Conservation (phyloP, 2,888 invertebrate species). For the Norana najaformis region DNA sequence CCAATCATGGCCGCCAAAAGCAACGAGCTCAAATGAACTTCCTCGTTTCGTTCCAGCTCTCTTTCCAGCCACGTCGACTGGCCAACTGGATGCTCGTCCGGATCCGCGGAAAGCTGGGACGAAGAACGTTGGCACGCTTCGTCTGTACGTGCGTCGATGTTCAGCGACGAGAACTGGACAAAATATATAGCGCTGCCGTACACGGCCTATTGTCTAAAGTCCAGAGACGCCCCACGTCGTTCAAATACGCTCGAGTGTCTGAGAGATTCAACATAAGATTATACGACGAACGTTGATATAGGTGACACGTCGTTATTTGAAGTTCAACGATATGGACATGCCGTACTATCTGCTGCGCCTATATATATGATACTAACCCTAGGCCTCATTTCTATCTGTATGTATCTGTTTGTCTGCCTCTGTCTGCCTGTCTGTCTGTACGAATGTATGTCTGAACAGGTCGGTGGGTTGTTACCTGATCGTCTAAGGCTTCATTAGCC, state of each 20-base stretch:
- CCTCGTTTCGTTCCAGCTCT: neutral
- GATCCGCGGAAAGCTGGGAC: neutral
- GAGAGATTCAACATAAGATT: neutral
- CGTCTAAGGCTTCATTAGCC: neutral
- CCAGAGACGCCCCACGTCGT: neutral
- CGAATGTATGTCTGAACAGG: neutral
- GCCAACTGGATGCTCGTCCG: neutral
- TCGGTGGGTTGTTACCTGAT: neutral
- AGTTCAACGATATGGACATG: neutral
- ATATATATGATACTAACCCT: too few species aligned
- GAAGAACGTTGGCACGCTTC: neutral
- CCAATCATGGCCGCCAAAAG: neutral
- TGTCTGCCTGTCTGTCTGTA: neutral
- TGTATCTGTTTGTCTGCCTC: neutral
- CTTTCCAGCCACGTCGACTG: neutral
- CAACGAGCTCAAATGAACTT: neutral
- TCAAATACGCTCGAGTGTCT: neutral
- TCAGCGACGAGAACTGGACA: neutral
- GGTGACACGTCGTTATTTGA: conserved; percentile 5
- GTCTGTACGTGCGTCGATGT: neutral
- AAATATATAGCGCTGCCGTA: neutral
- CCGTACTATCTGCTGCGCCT: too few species aligned
- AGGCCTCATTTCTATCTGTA: neutral
- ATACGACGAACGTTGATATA: neutral
- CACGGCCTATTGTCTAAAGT: conserved; percentile 13